phyloP scores from a whole-genome alignment of 2,797 vertebrate species.

The Arrhamphus sclerolepis region DNA sequence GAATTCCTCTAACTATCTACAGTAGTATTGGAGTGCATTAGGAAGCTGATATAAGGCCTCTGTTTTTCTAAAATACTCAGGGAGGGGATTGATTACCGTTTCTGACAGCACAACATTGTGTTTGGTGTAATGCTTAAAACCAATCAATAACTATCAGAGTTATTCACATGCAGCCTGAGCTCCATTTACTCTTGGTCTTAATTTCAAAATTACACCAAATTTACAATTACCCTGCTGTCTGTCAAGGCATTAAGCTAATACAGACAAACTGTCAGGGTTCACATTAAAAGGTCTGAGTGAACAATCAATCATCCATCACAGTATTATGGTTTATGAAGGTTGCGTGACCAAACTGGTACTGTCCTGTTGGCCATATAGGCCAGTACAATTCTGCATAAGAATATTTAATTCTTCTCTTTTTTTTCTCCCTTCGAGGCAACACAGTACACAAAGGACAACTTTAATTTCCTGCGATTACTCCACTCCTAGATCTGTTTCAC shows the following conservation, averaged over 20 bases:
- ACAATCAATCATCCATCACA: no score
- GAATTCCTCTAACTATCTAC: no score
- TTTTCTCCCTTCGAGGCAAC: slow-evolving; percentile 42
- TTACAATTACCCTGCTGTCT: slow-evolving; percentile 15
- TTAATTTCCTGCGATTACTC: slow-evolving; percentile 52
- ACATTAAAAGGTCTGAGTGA: no score
- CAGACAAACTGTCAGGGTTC: no score
- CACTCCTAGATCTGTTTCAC: slow-evolving; percentile 33
- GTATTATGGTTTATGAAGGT: no score
- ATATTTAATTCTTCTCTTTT: slow-evolving; percentile 42
- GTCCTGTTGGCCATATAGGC: background rate
- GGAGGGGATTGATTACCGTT: slow-evolving; percentile 45
- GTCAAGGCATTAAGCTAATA: no score
- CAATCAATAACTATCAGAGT: slow-evolving; percentile 53
- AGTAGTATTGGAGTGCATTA: slow-evolving; percentile 16
- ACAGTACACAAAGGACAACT: slow-evolving; percentile 23
- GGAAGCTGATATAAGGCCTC: slow-evolving; percentile 39
- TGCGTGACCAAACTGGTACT: no score
- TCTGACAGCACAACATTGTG: slow-evolving; percentile 57
- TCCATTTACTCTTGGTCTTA: slow-evolving; percentile 12
- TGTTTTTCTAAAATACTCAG: slow-evolving; percentile 27
- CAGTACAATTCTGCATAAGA: background rate
- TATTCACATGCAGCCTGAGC: slow-evolving; percentile 35
- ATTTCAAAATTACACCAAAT: slow-evolving; percentile 59
- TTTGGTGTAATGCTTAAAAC: slow-evolving; percentile 35